Conservation (phyloP, 1,140 invertebrate genomes). For the Steinernema khuongi region DNA sequence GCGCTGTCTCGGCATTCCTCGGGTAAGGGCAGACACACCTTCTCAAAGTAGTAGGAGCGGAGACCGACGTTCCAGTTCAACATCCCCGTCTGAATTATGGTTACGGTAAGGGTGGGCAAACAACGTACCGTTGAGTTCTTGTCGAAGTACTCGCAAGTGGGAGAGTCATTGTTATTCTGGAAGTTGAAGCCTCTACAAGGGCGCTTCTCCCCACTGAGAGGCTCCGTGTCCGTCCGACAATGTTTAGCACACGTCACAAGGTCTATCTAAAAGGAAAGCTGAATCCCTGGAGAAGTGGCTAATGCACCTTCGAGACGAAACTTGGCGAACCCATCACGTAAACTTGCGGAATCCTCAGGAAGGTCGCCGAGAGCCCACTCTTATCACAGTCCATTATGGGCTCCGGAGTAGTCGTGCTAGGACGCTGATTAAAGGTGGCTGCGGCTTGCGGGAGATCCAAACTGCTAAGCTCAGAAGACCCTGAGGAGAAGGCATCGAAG, state of each 20-base stretch:
- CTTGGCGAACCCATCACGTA: neutral
- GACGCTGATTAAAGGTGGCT: neutral
- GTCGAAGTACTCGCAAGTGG: neutral
- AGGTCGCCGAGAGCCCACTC: neutral
- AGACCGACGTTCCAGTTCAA: neutral
- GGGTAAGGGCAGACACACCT: neutral
- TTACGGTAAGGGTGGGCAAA: neutral
- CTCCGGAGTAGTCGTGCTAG: neutral
- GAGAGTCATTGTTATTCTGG: conserved; percentile 1
- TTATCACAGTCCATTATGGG: neutral
- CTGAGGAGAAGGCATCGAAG: neutral
- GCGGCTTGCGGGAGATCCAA: neutral
- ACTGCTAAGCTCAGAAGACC: neutral
- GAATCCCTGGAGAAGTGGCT: neutral
- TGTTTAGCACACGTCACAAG: conserved; percentile 4
- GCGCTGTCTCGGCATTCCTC: neutral
- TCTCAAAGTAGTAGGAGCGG: neutral
- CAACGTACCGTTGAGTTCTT: neutral
- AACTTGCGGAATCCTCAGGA: neutral
- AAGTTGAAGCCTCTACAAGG: neutral
- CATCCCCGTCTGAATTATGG: conserved; percentile 2
- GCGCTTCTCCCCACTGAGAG: neutral
- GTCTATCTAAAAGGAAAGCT: neutral
- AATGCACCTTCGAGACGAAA: neutral
- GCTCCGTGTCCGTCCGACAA: neutral